phyloP scores from a whole-genome alignment of 2,888 invertebrate species.

The Thera obeliscata region DNA sequence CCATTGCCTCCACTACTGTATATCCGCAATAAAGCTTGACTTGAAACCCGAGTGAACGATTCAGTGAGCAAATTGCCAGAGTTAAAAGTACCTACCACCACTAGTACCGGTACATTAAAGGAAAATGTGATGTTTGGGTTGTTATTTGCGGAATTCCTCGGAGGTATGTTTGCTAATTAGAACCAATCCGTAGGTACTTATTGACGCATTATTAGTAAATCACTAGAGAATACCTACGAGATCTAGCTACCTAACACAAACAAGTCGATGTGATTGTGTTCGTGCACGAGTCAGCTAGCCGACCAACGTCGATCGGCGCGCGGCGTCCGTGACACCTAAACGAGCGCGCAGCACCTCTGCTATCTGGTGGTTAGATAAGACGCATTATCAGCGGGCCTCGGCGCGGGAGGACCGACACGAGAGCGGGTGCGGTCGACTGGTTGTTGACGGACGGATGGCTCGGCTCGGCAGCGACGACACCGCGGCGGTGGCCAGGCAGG shows the following conservation, averaged over 20 bases:
- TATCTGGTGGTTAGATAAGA: slow-evolving; percentile 81
- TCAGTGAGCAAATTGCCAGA: too few species aligned
- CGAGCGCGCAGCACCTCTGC: slow-evolving; percentile 80
- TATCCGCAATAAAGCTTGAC: too few species aligned
- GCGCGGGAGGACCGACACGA: slow-evolving; percentile 66
- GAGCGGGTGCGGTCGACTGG: slow-evolving; percentile 63
- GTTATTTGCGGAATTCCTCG: slow-evolving; percentile 1
- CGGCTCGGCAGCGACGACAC: slow-evolving; percentile 38
- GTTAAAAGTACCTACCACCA: too few species aligned
- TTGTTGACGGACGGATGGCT: slow-evolving; percentile 56
- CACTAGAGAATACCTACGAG: slow-evolving; percentile 35
- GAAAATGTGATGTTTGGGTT: slow-evolving; percentile 4
- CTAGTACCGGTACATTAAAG: too few species aligned
- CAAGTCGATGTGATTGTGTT: slow-evolving; percentile 64
- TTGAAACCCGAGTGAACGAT: too few species aligned
- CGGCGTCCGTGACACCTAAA: slow-evolving; percentile 80
- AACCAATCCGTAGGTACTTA: slow-evolving; percentile 47
- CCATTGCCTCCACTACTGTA: too few species aligned
- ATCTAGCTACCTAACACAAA: slow-evolving; percentile 49
- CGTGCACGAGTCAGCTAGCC: slow-evolving; percentile 56
- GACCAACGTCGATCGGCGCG: slow-evolving; percentile 56
- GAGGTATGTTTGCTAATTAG: slow-evolving; percentile 50
- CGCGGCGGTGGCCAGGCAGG: slow-evolving; percentile 42
- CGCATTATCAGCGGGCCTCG: slow-evolving; percentile 75
- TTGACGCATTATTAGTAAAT: slow-evolving; percentile 61